Percentiles rank a stretch among this genome's conserved stretches.
These are phyloP conservation scores for Thunnus albacares DNA, from an alignment of 2,797 vertebrate species.

Conservation along the genomic window DNA sequence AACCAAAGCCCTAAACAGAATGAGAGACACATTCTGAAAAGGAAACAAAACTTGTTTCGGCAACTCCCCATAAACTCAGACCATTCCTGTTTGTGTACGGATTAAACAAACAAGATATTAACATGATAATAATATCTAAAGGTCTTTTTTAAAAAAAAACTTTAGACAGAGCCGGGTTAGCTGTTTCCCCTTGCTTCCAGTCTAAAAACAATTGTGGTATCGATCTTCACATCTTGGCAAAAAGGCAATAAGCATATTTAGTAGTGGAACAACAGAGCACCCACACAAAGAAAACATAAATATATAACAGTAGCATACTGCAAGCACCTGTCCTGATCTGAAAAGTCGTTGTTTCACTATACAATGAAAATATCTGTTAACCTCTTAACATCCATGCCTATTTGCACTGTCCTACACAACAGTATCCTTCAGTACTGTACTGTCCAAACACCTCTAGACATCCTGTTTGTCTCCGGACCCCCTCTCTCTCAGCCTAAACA, in stretches of 20 bases:
- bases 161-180: neutral
- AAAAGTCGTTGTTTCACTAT: neutral
- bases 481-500: constrained; percentile 79
- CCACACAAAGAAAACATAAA: constrained; percentile 11
- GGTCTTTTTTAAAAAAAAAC: neutral
- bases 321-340: constrained; percentile 34
- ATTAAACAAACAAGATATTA: neutral
- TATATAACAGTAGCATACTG: constrained; percentile 6
- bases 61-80: neutral
- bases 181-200: neutral
- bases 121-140: no score
- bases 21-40: neutral
- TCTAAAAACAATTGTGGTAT: neutral
- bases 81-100: neutral
- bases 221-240: neutral
- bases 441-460: constrained; percentile 82
- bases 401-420: constrained; percentile 26
- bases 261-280: constrained; percentile 2
- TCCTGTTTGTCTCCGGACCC: constrained; percentile 83
- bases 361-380: constrained; percentile 17
- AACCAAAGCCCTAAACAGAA: neutral
- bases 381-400: constrained; percentile 17
- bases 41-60: neutral
- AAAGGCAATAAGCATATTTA: neutral
- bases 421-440: constrained; percentile 49